A percentile compares a stretch with the other conserved stretches of the same genome.
Evolutionary conservation across 2,888 invertebrate species (phyloP).

Genomic region (Monochamus alternatus): DNA sequence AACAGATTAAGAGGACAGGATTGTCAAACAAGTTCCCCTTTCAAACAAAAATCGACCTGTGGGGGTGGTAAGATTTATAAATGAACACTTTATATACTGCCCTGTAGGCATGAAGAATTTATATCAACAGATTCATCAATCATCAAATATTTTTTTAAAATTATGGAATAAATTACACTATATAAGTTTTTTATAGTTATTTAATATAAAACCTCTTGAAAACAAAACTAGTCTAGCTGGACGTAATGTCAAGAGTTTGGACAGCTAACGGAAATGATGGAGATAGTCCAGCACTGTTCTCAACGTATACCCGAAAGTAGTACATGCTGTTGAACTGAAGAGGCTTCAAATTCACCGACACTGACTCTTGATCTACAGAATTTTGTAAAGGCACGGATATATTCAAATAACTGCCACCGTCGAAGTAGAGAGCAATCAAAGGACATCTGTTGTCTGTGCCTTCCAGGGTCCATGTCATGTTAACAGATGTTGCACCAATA

Average conservation of each 20-base stretch:
- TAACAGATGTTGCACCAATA: neutral
- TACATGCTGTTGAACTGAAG: conserved; percentile 7
- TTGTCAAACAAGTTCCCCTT: too few species aligned
- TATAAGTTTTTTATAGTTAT: too few species aligned
- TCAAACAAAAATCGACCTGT: too few species aligned
- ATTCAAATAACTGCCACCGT: neutral
- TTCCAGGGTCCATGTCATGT: neutral
- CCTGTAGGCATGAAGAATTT: too few species aligned
- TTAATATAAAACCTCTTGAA: too few species aligned
- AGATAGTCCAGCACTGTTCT: neutral
- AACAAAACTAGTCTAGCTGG: too few species aligned
- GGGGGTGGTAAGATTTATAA: too few species aligned
- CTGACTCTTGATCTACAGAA: neutral
- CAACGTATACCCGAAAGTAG: neutral
- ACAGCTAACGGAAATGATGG: neutral
- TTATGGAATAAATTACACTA: too few species aligned
- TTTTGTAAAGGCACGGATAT: neutral
- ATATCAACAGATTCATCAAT: too few species aligned
- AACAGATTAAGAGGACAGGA: too few species aligned
- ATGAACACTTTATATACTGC: too few species aligned
- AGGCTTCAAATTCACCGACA: neutral
- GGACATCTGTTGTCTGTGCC: neutral
- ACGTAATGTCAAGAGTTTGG: neutral
- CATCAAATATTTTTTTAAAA: too few species aligned
- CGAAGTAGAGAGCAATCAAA: neutral